A percentile compares a stretch with the other conserved stretches of the same genome.
Conservation (phyloP, 2,888 invertebrate genomes). For the Selenia dentaria region DNA sequence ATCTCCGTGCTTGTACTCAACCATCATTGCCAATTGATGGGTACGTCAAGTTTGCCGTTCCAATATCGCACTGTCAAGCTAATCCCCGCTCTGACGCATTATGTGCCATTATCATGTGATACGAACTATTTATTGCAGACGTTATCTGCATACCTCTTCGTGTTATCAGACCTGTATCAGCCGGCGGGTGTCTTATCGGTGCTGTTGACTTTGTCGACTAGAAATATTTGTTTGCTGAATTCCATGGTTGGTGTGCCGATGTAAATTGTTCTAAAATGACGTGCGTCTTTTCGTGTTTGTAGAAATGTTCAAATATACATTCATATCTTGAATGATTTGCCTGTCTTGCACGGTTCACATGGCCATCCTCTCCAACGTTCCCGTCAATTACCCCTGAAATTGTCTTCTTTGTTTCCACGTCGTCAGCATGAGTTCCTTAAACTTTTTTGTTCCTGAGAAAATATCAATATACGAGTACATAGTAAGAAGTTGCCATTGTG, state of each 20-base stretch:
- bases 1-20: no score
- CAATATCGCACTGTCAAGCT: slow-evolving; percentile 24
- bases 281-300: slow-evolving; percentile 22
- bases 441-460: slow-evolving; percentile 2
- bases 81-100: slow-evolving; percentile 43
- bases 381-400: slow-evolving; percentile 1
- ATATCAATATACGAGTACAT: slow-evolving; percentile 4
- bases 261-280: slow-evolving; percentile 50
- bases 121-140: slow-evolving; percentile 40
- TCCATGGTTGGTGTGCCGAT: slow-evolving; percentile 45
- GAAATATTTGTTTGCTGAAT: slow-evolving; percentile 62
- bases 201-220: slow-evolving; percentile 43
- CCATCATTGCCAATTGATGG: no score
- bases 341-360: background rate
- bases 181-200: slow-evolving; percentile 41
- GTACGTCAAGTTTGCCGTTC: slow-evolving; percentile 3
- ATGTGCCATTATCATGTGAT: slow-evolving; percentile 51
- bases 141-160: slow-evolving; percentile 38
- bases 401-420: slow-evolving; percentile 1
- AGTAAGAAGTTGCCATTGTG: slow-evolving; percentile 11
- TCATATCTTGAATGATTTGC: background rate
- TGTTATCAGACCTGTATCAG: slow-evolving; percentile 35
- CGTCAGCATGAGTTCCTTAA: background rate
- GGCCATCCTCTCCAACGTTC: background rate
- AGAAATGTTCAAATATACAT: background rate